Evolutionary conservation across 2,113 vertebrate species (phyloP).

Genomic region (Clarias gariepinus): DNA sequence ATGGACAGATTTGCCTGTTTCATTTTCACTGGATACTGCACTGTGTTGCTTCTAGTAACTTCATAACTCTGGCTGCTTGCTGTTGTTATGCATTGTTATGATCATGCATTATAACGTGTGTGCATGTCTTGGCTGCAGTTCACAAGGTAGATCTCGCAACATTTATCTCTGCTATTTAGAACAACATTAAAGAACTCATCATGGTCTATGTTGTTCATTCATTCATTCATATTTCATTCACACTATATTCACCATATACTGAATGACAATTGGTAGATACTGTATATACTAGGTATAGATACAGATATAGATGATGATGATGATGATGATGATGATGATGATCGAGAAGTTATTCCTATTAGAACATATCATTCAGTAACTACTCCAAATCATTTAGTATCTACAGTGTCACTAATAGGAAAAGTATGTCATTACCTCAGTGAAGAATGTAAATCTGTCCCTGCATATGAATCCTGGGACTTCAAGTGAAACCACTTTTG

Average conservation of each 20-base stretch:
- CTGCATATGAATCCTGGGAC: not conserved
- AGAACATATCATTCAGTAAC: not conserved
- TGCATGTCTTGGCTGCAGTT: too few species aligned
- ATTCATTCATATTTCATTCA: not conserved
- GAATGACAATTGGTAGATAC: not conserved
- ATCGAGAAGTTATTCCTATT: not conserved
- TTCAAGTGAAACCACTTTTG: constrained; percentile 13
- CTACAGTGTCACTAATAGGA: constrained; percentile 9
- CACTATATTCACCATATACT: not conserved
- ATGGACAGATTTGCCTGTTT: too few species aligned
- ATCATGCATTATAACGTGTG: too few species aligned
- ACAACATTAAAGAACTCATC: not conserved
- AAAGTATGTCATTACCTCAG: constrained; percentile 22
- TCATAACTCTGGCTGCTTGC: too few species aligned
- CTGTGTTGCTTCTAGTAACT: too few species aligned
- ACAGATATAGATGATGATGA: not conserved
- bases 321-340: too few species aligned
- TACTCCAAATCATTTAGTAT: not conserved
- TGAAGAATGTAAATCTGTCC: constrained; percentile 28
- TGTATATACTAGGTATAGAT: too few species aligned
- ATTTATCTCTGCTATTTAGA: too few species aligned
- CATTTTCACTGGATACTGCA: too few species aligned
- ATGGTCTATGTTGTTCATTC: not conserved
- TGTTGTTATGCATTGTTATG: too few species aligned
- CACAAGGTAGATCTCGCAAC: too few species aligned